Percentiles rank a stretch among this genome's conserved stretches.
Conservation (phyloP, 2,888 invertebrate genomes). For the Eupsilia transversa region DNA sequence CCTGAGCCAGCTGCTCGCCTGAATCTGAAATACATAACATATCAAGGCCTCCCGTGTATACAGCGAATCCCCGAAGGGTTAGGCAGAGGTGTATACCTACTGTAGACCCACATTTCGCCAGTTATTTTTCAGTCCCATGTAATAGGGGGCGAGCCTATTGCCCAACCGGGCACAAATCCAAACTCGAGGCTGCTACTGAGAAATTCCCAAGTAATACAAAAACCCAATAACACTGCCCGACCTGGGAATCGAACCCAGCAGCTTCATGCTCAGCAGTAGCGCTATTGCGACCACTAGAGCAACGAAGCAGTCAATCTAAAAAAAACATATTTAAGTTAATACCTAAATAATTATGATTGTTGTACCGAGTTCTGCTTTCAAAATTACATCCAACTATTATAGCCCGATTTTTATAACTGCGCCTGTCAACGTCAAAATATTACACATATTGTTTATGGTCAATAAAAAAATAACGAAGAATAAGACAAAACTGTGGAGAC, state of each 20-base stretch:
- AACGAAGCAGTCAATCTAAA: too few species aligned
- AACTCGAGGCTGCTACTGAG: neutral
- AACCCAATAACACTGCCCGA: neutral
- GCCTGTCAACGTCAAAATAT: too few species aligned
- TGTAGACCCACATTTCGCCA: neutral
- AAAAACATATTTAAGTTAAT: too few species aligned
- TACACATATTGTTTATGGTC: too few species aligned
- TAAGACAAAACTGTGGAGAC: too few species aligned
- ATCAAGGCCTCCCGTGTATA: too few species aligned
- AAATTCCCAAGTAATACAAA: neutral
- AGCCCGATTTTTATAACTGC: too few species aligned
- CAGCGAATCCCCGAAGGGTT: neutral
- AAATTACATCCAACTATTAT: too few species aligned
- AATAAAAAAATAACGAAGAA: too few species aligned
- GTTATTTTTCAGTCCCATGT: neutral
- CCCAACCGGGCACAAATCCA: neutral
- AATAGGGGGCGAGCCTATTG: neutral
- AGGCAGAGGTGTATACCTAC: neutral
- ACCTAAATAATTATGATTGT: too few species aligned
- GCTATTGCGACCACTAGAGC: neutral
- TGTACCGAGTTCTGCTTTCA: too few species aligned
- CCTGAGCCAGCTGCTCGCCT: constrained; percentile 77
- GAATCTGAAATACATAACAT: constrained; percentile 42
- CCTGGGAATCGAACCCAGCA: neutral
- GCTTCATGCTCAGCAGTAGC: neutral